Evolutionary conservation across 2,888 invertebrate genomes (phyloP).

Genomic region (Hedya salicella): DNA sequence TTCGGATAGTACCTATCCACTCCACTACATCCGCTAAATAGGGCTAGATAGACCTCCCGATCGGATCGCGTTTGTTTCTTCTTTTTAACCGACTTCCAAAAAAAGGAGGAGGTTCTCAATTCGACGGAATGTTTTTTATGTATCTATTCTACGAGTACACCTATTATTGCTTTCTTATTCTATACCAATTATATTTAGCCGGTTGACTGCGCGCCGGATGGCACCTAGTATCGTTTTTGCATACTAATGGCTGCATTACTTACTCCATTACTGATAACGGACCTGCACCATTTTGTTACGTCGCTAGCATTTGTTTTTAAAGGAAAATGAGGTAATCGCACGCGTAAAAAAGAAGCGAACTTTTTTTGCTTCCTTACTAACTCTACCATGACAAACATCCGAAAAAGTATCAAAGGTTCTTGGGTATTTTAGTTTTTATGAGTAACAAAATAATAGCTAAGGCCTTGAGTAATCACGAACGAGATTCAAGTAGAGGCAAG

Average conservation of each 20-base stretch:
- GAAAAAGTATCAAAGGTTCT: conserved; percentile 2
- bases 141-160: too few species aligned
- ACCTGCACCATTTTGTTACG: conserved; percentile 16
- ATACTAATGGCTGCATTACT: conserved; percentile 34
- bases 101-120: too few species aligned
- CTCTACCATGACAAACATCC: conserved; percentile 30
- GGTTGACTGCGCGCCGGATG: conserved; percentile 27
- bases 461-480: conserved; percentile 37
- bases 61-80: too few species aligned
- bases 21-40: too few species aligned
- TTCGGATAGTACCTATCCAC: too few species aligned
- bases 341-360: background rate
- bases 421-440: conserved; percentile 22
- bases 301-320: conserved; percentile 24
- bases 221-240: conserved; percentile 23
- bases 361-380: conserved; percentile 18
- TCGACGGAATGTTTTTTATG: too few species aligned
- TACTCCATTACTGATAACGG: conserved; percentile 26
- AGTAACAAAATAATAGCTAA: conserved; percentile 36
- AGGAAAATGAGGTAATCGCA: conserved; percentile 34
- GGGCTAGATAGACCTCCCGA: too few species aligned
- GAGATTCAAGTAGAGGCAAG: conserved; percentile 38
- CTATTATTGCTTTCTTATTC: background rate
- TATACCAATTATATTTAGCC: conserved; percentile 21
- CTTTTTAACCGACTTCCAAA: too few species aligned